Conservation (phyloP, 37 sponge, comb jelly and placozoan species). For the Amphimedon queenslandica region DNA sequence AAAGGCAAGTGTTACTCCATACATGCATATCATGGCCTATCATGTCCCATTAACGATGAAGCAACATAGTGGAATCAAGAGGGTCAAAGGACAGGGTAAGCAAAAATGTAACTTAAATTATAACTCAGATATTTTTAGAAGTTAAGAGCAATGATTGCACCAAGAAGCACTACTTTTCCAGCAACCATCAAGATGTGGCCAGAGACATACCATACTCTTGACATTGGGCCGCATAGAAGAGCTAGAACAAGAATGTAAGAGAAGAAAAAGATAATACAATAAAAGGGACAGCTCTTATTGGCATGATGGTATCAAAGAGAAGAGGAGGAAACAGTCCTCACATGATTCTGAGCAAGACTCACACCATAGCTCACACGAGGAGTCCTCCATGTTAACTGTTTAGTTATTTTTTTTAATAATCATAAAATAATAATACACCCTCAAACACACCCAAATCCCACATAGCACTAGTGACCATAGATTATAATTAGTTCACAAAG, state of each 20-base stretch:
- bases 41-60: neutral
- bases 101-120: neutral
- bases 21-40: slow-evolving; percentile 6
- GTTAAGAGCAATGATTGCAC: slow-evolving; percentile 22
- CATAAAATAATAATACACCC: too few species aligned
- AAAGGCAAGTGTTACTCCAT: slow-evolving; percentile 2
- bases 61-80: neutral
- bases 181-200: slow-evolving; percentile 1
- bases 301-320: neutral
- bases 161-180: slow-evolving; percentile 10
- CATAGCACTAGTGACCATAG: too few species aligned
- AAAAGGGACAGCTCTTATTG: slow-evolving; percentile 1
- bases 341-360: neutral
- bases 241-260: neutral
- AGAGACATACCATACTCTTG: neutral
- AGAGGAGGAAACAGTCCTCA: too few species aligned
- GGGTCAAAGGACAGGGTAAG: slow-evolving; percentile 4
- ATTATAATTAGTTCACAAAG: too few species aligned
- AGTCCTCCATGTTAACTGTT: neutral
- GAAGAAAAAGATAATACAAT: neutral
- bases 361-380: neutral
- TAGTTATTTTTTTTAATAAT: neutral
- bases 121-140: neutral
- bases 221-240: slow-evolving; percentile 7
- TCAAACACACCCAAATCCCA: too few species aligned